Conservation (phyloP, 2,797 vertebrate genomes). For the Pagetopsis macropterus region DNA sequence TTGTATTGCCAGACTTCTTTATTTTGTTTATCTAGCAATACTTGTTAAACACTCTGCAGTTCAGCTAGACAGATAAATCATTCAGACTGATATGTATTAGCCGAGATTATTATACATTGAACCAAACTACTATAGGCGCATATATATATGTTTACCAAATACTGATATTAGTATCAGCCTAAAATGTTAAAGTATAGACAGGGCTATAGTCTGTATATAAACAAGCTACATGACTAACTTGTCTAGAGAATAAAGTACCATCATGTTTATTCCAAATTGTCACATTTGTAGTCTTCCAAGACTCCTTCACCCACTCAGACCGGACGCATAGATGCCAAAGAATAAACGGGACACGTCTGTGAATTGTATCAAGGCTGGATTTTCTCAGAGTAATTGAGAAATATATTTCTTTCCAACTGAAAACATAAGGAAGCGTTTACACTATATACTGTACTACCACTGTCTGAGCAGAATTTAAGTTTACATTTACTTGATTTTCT, state of each 20-base stretch:
- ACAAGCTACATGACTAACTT: neutral
- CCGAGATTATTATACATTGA: no score
- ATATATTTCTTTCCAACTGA: slow-evolving; percentile 20
- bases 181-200: neutral
- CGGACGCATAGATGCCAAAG: neutral
- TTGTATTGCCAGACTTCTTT: neutral
- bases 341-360: neutral
- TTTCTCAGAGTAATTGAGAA: slow-evolving; percentile 3
- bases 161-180: neutral
- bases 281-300: neutral
- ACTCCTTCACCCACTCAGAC: slow-evolving; percentile 13
- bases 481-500: slow-evolving; percentile 39
- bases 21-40: neutral
- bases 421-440: slow-evolving; percentile 48
- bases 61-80: neutral
- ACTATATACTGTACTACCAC: neutral
- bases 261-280: neutral
- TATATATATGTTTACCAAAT: neutral
- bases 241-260: neutral
- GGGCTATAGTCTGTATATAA: neutral
- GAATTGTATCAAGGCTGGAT: neutral
- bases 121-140: no score
- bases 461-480: slow-evolving; percentile 17
- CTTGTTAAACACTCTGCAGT: neutral
- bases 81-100: neutral